These are phyloP conservation scores for Irena cyanogastra DNA, from an alignment of 2,113 vertebrate species.

Conservation along the genomic window DNA sequence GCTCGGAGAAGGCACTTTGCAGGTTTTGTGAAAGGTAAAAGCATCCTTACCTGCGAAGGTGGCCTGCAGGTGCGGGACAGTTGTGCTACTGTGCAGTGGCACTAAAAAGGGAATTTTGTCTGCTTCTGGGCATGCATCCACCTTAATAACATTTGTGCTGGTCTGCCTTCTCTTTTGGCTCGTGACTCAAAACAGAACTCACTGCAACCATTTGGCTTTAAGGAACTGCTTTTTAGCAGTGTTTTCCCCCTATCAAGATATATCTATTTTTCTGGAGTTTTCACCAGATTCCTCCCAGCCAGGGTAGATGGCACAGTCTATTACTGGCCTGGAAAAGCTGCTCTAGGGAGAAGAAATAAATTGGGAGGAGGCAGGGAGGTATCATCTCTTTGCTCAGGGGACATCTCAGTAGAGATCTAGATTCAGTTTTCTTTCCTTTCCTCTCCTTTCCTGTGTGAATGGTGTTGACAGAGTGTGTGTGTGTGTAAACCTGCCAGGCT, in stretches of 20 bases:
- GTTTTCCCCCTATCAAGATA: not conserved
- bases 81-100: not conserved
- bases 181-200: not conserved
- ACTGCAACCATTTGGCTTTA: not conserved
- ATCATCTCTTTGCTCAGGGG: not conserved
- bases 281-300: not conserved
- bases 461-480: not conserved
- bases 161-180: not conserved
- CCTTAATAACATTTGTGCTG: not conserved
- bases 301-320: not conserved
- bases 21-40: not conserved
- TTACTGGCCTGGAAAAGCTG: not conserved
- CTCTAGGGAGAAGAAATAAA: not conserved
- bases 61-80: not conserved
- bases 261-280: not conserved
- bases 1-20: not conserved
- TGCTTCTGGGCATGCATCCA: not conserved
- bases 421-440: not conserved
- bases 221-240: not conserved
- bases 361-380: not conserved
- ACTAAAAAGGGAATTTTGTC: not conserved
- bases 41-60: not conserved
- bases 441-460: not conserved
- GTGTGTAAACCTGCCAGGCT: not conserved
- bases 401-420: not conserved